Base-by-base conservation (phyloP, 2,113 vertebrate genomes). In the Mustelus asterias region DNA sequence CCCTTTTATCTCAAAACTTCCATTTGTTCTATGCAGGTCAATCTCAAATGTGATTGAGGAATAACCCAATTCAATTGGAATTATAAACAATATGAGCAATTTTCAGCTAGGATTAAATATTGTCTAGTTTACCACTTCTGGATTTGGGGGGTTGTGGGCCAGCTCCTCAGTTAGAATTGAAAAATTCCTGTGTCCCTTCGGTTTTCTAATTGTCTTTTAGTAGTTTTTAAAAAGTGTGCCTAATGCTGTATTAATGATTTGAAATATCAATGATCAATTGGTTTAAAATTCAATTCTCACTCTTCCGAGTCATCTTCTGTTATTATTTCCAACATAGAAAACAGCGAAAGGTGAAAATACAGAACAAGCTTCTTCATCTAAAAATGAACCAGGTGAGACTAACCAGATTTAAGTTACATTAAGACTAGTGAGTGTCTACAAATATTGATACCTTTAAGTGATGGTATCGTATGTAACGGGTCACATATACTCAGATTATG, bases 301-400 rank as follows among this genome's bases (percentile, higher is more conserved):
- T 93, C 63, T 95, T 24, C 44, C 10, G 14, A 54, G 0, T 13
- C 16, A 41, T 33, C 41, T 26, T 54, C 69, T 54, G 58, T 76
- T 65, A 76, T 16, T 54, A 95, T 76, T 72, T 72, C 44, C 69
- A 95, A 95, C 16, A 33, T 54, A 95, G 94, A 70, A 94, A 70
- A 67, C 37, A 37, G 41, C 54, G 94, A 44, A 76, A 26, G 11
- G 14, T 54, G 69, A 95, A 72, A 95, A 41, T 58, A 58, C 22
- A 89, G 86, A 60, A 63, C 88, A 90, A 90, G 9, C 48, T 29
- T 89, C 86, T 26, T 54, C 29, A 54, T 13, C 94, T 72, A 76
- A 95, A 95, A 70, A 72, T 95, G 94, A 95, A 95, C 26, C 94
- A 54, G 69, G 94, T 76, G 94, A 95, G 94, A 76, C 69, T 22